Base-by-base conservation (phyloP, 53 echinoderm and acorn worm species). In the Actinopyga echinites region DNA sequence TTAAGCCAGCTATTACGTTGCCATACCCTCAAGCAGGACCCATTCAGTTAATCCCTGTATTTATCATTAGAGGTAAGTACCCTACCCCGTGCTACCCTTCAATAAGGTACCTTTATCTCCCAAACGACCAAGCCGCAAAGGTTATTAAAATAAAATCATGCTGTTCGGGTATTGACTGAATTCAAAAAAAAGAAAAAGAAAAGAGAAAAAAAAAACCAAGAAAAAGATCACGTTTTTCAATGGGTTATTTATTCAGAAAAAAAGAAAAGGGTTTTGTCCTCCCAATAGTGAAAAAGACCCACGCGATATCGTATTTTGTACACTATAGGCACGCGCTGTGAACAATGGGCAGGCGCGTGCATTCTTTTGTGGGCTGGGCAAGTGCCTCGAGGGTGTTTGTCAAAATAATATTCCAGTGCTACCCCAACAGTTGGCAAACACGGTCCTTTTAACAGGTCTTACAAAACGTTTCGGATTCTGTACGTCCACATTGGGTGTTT, bases 91-190 rank as follows among this genome's bases (percentile, higher is more conserved):
- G 49, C 49, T 17, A 49, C 17, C 17, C 49, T 49, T 49, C 5
- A 49, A 49, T 15, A 15, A 49, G 49, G 49, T 49, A 49, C 1
- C 68, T 36, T 68, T 68, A 68, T 68, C 68, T 68, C 35, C 34
- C 22, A 23, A 20, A 38, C 68, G 68, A 68, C 68, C 68, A 68
- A 34, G 21, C 38, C 34, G 68, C 68, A 36, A 68, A 38, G 68
- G 68, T 68, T 68, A 68, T 68, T 68, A 68, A 68, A 68, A 68
- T 68, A 68, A 30, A 68, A 68, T 49, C 49, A 49, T 49, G 49
- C 49, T 49, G 49, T 49, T 49, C 49, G 49, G 49, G 49, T 49
- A 49, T 49, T 49, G 49, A 49, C 1, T 49, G 49, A 49, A 49
- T 49, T 13, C 15, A 4, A 49, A 4, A 49, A 49, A 49, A 49